Evolutionary conservation across 2,888 invertebrate species (phyloP), one percentile per base, ranked within the genome.

Genomic region (Drosophila peninsularis): DNA sequence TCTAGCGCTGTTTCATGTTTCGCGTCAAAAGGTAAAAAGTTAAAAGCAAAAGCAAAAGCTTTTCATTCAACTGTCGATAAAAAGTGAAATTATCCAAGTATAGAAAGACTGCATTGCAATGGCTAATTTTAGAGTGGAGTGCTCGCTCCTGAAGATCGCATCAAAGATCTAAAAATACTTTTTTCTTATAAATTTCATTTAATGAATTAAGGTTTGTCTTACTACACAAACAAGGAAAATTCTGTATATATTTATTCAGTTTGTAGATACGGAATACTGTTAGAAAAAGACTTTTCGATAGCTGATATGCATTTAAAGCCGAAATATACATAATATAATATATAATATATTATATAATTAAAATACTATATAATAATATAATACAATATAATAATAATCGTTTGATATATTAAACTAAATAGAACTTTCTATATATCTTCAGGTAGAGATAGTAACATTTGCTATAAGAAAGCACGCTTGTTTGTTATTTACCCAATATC

Each of bases 1-100:
- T 58, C 50, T 53, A 75, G 32, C 61, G 53, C 24, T 61, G 57
- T 66, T 71, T 66, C 67, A 58, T 66, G 61, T 75, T 74, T 45
- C 44, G 39, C 42, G 42, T 41, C 54, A 56, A 55, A 61, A 57
- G 56, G 14, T 50, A 9, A 54, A 37, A 53, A 60, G 56, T 49
- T 37, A 14, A 39, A 66, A 58, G 45, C 74, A 14, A 39, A 66
- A 58, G 45, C 74, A 65, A 61, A 45, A 57, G 74, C 42, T 44
- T 42, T 52, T 53, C 32, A 54, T 69, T 44, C 21, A 30, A 13
- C 24, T 24, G n/a, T 1, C 11, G 42, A n/a, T n/a, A 32, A 32
- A 17, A 21, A 50, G 41, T 34, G 19, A 17, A 13, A 32, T 21
- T 45, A 36, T 13, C 11, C 2, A 13, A n/a, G 7, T n/a, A 34